Base-by-base conservation (phyloP, 2,113 vertebrate genomes). In the Hoplias malabaricus region DNA sequence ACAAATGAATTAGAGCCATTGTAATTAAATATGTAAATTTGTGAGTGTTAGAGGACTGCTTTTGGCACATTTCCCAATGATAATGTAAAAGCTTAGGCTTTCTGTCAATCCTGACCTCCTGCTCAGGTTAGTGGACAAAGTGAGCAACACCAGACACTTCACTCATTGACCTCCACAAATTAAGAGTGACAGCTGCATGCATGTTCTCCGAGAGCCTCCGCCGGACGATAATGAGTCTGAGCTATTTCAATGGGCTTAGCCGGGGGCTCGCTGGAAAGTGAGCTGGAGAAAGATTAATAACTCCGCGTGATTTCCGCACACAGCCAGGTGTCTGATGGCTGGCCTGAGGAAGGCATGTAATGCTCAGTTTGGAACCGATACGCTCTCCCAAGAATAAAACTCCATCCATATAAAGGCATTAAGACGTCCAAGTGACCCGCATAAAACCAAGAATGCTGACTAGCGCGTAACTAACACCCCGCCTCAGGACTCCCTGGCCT, bases 371-470 rank as follows among this genome's bases (percentile, higher is more conserved):
- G 90, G 88, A 91, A 93, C 90, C 84, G 88, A 92, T 86, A 92
- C 83, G 27, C 61, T 82, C 88, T 87, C 89, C 87, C 80, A 86
- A 90, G 89, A 90, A 92, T 88, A 90, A 86, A 88, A 90, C 86
- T 84, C 83, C 83, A 63, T 87, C 90, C 93, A 85, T 92, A 92
- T 91, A 92, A 93, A 93, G 92, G 83, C 89, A 92, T 77, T 78
- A 69, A 75, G 75, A 75, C 77, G 81, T 63, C 75, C 43, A 74
- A 67, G 77, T 11, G 68, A 84, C 81, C 83, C 38, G 80, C 81
- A 85, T 83, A 71, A 71, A 86, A 67, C 77, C 69, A 83, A 84
- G 87, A 90, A 87, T 91, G 92, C 91, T 93, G 92, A 93, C 86
- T 75, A 50, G 69, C 31, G 86, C 21, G 80, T 87, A 90, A 90